Percentiles rank a stretch among this genome's conserved stretches.
These are phyloP conservation scores for Achlya flavicornis DNA, from an alignment of 2,888 invertebrate genomes.

Conservation along the genomic window DNA sequence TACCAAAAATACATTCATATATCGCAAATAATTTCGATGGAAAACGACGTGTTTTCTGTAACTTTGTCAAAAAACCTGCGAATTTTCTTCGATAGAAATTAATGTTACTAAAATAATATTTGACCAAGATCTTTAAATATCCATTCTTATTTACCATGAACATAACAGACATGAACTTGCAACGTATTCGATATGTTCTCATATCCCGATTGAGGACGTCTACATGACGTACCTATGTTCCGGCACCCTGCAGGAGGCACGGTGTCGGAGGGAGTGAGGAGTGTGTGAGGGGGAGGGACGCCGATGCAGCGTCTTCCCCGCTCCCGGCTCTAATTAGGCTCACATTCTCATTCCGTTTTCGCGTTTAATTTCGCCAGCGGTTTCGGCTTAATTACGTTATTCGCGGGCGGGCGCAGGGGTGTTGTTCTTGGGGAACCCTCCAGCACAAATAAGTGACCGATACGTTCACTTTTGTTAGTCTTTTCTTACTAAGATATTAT, in stretches of 20 bases:
- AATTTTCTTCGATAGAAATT: too few species aligned
- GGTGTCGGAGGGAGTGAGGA: constrained; percentile 14
- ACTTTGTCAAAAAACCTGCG: background rate
- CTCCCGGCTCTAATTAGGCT: constrained; percentile 83
- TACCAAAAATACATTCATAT: background rate
- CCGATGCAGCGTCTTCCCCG: constrained; percentile 55
- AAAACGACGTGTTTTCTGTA: background rate
- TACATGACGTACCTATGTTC: constrained; percentile 4
- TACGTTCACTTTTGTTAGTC: constrained; percentile 15
- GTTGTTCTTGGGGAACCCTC: constrained; percentile 51
- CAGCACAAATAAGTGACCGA: constrained; percentile 62
- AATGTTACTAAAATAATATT: too few species aligned
- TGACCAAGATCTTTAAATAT: background rate
- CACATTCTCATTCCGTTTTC: constrained; percentile 85
- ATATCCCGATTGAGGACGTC: constrained; percentile 3
- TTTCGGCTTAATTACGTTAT: constrained; percentile 85
- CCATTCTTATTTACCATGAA: too few species aligned
- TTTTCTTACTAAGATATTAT: background rate
- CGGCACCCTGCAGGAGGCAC: constrained; percentile 12
- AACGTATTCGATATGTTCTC: constrained; percentile 2
- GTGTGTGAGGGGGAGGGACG: constrained; percentile 21
- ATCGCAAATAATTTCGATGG: background rate
- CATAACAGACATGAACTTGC: background rate
- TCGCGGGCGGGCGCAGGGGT: constrained; percentile 60
- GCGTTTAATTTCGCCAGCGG: constrained; percentile 84